A percentile compares a stretch with the other conserved stretches of the same genome.
phyloP scores from a whole-genome alignment of 2,888 invertebrate genomes.

The Aproaerema taeniolella region DNA sequence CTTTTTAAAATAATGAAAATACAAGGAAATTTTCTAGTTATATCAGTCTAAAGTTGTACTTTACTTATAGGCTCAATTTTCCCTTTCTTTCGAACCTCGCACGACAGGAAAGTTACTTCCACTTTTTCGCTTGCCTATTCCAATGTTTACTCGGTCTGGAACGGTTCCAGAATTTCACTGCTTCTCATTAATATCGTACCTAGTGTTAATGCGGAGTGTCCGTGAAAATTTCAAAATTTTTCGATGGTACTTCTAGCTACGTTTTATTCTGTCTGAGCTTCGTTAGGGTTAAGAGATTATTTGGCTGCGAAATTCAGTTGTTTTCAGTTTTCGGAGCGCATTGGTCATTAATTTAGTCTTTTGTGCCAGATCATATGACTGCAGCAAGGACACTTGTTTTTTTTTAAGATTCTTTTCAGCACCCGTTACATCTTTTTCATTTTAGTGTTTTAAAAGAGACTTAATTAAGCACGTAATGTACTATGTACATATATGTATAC shows the following conservation, averaged over 20 bases:
- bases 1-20: too few species aligned
- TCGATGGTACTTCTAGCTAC: conserved; percentile 48
- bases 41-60: too few species aligned
- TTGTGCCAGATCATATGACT: conserved; percentile 1
- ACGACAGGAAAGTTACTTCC: conserved; percentile 9
- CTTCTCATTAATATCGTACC: conserved; percentile 54
- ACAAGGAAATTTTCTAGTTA: too few species aligned
- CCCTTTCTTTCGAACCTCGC: conserved; percentile 6
- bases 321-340: conserved; percentile 33
- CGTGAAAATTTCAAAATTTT: conserved; percentile 66
- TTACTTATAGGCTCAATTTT: too few species aligned
- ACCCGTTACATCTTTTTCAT: too few species aligned
- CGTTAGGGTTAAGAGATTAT: conserved; percentile 65
- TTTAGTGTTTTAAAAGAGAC: too few species aligned
- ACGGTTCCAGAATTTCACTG: conserved; percentile 61
- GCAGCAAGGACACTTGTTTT: too few species aligned
- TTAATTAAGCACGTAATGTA: too few species aligned
- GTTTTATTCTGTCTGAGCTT: conserved; percentile 62
- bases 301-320: conserved; percentile 61
- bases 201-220: conserved; percentile 64
- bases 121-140: conserved; percentile 6
- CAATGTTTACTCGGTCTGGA: conserved; percentile 57
- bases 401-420: too few species aligned
- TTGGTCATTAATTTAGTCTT: conserved; percentile 28
- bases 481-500: too few species aligned